Conservation (phyloP, 2,113 vertebrate genomes). For the Manacus vitellinus region DNA sequence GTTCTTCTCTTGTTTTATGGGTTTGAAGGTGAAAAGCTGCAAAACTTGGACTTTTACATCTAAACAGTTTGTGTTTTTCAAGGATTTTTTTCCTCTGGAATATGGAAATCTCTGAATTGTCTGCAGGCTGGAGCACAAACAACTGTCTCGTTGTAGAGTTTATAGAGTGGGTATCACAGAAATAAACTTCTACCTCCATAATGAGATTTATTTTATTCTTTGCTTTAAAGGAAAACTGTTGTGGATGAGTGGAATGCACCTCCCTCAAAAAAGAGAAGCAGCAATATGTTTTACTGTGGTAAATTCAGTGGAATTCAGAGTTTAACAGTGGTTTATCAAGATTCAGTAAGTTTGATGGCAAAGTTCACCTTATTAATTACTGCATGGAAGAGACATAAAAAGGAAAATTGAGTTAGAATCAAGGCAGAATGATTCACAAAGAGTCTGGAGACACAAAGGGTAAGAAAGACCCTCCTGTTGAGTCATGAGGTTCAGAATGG, state of each 20-base stretch:
- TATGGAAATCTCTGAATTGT: neutral
- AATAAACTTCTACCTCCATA: neutral
- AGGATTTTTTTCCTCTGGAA: neutral
- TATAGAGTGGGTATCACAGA: neutral
- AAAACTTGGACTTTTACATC: neutral
- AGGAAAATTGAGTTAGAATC: neutral
- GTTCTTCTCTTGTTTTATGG: neutral
- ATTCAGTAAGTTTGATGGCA: neutral
- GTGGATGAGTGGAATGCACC: neutral
- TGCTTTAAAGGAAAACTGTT: neutral
- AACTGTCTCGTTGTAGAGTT: fast-evolving
- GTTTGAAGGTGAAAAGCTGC: neutral
- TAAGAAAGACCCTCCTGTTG: neutral
- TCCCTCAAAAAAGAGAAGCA: neutral
- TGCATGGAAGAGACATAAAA: neutral
- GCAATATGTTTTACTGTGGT: neutral
- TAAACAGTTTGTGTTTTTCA: neutral
- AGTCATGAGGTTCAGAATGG: neutral
- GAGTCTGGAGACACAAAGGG: neutral
- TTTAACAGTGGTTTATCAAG: neutral
- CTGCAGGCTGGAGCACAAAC: neutral
- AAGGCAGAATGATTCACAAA: neutral
- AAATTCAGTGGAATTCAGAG: neutral
- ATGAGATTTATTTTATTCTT: neutral
- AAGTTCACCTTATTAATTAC: neutral